Percentiles rank a stretch among this genome's conserved stretches.
phyloP scores from a whole-genome alignment of 2,888 invertebrate genomes.

The Drosophila testacea region DNA sequence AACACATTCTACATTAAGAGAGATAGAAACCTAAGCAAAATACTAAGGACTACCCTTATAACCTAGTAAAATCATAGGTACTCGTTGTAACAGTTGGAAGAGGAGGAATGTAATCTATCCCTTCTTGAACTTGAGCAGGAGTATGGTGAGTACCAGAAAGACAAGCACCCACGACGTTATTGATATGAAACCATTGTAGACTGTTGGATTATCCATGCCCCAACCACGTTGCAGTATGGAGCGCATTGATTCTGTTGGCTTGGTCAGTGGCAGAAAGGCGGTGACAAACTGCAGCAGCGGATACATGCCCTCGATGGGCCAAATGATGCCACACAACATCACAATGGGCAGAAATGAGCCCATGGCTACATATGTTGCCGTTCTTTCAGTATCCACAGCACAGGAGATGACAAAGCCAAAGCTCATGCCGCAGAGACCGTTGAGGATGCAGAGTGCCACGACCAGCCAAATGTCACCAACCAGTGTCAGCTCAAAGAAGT shows the following conservation, averaged over 20 bases:
- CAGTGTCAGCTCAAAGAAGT: conserved; percentile 91
- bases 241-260: conserved; percentile 94
- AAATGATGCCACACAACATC: conserved; percentile 95
- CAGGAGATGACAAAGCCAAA: conserved; percentile 94
- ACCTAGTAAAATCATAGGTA: conserved; percentile 74
- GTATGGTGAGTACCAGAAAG: conserved; percentile 90
- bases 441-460: conserved; percentile 90
- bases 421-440: conserved; percentile 97
- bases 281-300: conserved; percentile 89
- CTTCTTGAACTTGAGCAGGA: conserved; percentile 93
- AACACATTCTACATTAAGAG: conserved; percentile 44
- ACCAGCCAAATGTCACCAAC: conserved; percentile 92
- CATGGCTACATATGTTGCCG: conserved; percentile 93
- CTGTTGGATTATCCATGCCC: conserved; percentile 89
- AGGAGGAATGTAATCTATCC: conserved; percentile 86
- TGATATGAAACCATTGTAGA: conserved; percentile 93
- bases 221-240: conserved; percentile 94
- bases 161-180: conserved; percentile 92
- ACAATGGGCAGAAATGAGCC: conserved; percentile 95
- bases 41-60: conserved; percentile 66
- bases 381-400: conserved; percentile 92
- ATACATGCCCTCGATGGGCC: conserved; percentile 98
- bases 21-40: conserved; percentile 35
- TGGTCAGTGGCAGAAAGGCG: conserved; percentile 92
- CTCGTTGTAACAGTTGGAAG: conserved; percentile 21